Conservation (phyloP, 2,888 invertebrate genomes). For the Eupithecia tripunctaria region DNA sequence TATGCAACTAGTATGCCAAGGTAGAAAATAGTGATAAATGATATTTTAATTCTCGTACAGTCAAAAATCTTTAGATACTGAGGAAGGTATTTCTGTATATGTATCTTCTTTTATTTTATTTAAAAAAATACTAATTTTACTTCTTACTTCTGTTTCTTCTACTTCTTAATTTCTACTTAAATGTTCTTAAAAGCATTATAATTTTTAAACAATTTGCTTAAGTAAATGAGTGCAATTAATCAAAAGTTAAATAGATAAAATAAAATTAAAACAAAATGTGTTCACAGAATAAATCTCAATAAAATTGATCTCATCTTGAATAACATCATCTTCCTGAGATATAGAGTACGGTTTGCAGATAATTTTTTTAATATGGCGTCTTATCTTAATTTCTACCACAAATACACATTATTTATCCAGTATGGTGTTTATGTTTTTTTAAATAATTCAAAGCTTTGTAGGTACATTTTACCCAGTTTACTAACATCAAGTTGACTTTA, state of each 20-base stretch:
- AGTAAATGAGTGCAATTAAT: conserved; percentile 50
- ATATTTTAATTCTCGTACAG: conserved; percentile 27
- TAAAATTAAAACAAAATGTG: conserved; percentile 67
- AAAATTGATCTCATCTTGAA: conserved; percentile 81
- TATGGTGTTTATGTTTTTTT: background rate
- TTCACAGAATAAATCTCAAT: conserved; percentile 81
- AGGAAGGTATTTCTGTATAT: too few species aligned
- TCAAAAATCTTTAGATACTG: background rate
- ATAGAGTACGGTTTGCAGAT: conserved; percentile 60
- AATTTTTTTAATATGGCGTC: background rate
- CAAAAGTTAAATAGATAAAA: conserved; percentile 70
- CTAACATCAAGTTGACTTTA: background rate
- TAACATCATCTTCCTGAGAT: conserved; percentile 73
- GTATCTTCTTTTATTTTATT: too few species aligned
- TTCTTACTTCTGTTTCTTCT: too few species aligned
- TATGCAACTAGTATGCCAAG: conserved; percentile 19
- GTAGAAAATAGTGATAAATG: background rate
- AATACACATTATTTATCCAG: background rate
- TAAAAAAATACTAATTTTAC: background rate
- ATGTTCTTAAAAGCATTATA: background rate
- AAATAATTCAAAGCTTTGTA: background rate
- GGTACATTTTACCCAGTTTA: background rate
- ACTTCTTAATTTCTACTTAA: too few species aligned
- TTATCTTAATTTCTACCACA: background rate
- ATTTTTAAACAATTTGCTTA: background rate